phyloP scores from a whole-genome alignment of 2,888 invertebrate genomes.

The Drosophila paracracens region DNA sequence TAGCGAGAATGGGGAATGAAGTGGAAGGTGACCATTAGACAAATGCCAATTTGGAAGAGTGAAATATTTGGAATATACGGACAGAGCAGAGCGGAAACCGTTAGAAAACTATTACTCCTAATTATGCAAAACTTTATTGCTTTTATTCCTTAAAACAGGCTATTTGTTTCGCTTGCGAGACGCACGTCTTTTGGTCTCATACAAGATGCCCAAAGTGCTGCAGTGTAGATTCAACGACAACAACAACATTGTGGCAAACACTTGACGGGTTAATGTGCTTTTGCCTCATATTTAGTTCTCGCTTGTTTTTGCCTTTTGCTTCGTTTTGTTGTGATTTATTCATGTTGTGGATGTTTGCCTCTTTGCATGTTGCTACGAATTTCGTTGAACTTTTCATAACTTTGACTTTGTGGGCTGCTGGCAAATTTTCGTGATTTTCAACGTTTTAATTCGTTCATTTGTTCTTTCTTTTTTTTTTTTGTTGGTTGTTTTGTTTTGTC shows the following conservation, averaged over 20 bases:
- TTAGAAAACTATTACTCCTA: background rate
- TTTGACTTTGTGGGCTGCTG: slow-evolving; percentile 26
- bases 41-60: background rate
- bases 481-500: slow-evolving; percentile 13
- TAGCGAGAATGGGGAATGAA: background rate
- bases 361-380: slow-evolving; percentile 10
- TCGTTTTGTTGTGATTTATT: slow-evolving; percentile 22
- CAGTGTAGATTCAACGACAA: slow-evolving; percentile 5
- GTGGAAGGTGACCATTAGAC: background rate
- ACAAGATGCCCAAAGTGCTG: background rate
- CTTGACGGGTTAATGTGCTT: slow-evolving; percentile 38
- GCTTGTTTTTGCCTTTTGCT: background rate
- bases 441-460: slow-evolving; percentile 10
- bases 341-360: background rate
- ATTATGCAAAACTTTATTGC: background rate
- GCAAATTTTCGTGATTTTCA: slow-evolving; percentile 8
- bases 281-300: background rate
- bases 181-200: slow-evolving; percentile 10
- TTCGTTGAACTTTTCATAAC: slow-evolving; percentile 47
- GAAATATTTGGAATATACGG: background rate
- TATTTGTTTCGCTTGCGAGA: background rate
- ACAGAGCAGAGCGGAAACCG: background rate
- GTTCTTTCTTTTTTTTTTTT: slow-evolving; percentile 6
- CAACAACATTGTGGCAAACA: slow-evolving; percentile 19
- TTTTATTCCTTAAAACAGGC: background rate